These are phyloP conservation scores for Tribolium madens DNA, from an alignment of 1,140 invertebrate genomes.

Conservation along the genomic window DNA sequence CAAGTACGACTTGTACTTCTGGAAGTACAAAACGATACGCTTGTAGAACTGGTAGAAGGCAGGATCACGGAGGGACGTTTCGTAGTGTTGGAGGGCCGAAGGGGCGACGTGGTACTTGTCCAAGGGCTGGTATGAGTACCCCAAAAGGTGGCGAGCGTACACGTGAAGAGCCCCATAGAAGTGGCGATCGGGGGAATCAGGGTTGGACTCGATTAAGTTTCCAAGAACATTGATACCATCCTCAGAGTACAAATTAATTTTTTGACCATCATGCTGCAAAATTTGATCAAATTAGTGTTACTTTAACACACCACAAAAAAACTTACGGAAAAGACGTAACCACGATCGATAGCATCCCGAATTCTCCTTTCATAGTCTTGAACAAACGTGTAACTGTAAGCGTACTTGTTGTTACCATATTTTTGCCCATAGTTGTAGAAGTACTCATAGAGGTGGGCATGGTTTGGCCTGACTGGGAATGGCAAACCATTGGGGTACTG, in stretches of 20 bases:
- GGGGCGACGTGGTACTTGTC: slow-evolving; percentile 60
- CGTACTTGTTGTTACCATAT: slow-evolving; percentile 37
- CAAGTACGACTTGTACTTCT: slow-evolving; percentile 62
- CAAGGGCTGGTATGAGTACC: slow-evolving; percentile 63
- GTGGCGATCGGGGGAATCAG: slow-evolving; percentile 73
- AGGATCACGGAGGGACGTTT: slow-evolving; percentile 76
- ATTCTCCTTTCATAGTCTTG: slow-evolving; percentile 73
- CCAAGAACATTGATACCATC: slow-evolving; percentile 74
- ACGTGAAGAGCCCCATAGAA: slow-evolving; percentile 74
- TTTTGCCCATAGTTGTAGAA: slow-evolving; percentile 59
- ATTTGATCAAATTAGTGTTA: no score
- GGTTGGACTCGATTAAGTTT: slow-evolving; percentile 75
- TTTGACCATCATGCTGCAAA: slow-evolving; percentile 67
- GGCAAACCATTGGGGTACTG: slow-evolving; percentile 75
- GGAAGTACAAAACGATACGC: slow-evolving; percentile 68
- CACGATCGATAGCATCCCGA: slow-evolving; percentile 73
- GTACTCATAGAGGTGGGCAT: slow-evolving; percentile 63
- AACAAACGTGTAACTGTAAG: slow-evolving; percentile 57
- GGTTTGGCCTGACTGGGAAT: slow-evolving; percentile 72
- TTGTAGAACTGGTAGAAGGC: slow-evolving; percentile 75
- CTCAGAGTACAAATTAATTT: slow-evolving; percentile 66
- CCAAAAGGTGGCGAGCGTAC: slow-evolving; percentile 72
- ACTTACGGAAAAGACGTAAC: slow-evolving; percentile 69
- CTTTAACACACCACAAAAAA: slow-evolving; percentile 30
- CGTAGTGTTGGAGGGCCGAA: slow-evolving; percentile 66